Conservation (phyloP, 2,113 vertebrate genomes). For the cattle (Bos taurus) region DNA sequence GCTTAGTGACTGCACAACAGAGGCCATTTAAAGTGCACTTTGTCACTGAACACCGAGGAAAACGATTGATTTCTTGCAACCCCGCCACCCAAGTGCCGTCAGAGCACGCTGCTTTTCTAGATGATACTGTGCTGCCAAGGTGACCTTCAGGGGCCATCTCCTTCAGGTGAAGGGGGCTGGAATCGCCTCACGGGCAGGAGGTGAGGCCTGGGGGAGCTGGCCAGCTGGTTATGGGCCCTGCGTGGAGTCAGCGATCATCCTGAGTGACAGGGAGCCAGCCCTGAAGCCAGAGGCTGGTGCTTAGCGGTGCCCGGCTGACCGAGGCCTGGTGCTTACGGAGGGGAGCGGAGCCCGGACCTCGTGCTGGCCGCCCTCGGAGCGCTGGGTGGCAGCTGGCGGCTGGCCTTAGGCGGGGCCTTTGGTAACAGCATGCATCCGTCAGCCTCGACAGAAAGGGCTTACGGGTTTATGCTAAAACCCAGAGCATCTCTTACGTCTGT, state of each 20-base stretch:
- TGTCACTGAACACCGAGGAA: neutral
- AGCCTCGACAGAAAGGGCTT: neutral
- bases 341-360: neutral
- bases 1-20: neutral
- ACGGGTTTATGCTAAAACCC: neutral
- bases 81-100: neutral
- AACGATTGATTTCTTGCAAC: neutral
- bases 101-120: neutral
- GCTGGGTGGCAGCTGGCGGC: neutral
- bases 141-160: neutral
- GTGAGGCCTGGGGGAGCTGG: neutral
- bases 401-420: accelerated
- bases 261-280: neutral
- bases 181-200: neutral
- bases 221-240: neutral
- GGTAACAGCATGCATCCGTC: neutral
- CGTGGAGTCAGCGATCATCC: neutral
- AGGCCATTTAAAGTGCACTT: neutral
- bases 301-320: accelerated
- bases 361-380: neutral
- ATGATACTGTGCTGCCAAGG: neutral
- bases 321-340: neutral
- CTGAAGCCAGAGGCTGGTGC: neutral
- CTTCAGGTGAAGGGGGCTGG: neutral
- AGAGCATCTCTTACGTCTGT: neutral